Evolutionary conservation across 2,888 invertebrate species (phyloP).

Genomic region (Melieria omissa): DNA sequence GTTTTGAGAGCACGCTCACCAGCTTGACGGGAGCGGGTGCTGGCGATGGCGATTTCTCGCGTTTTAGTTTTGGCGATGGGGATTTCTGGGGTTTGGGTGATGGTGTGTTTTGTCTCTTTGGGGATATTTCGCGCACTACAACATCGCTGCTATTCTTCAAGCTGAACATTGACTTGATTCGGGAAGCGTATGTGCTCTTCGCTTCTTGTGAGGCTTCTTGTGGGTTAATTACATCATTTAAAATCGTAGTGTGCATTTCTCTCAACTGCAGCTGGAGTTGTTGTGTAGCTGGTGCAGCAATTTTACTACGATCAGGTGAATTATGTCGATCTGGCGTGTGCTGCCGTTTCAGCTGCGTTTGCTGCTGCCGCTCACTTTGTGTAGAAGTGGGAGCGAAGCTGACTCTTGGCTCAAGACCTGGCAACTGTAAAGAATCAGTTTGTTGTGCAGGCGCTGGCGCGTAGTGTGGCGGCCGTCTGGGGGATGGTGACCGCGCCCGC

Average conservation of each 20-base stretch:
- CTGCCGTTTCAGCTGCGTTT: constrained; percentile 55
- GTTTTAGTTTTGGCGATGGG: constrained; percentile 40
- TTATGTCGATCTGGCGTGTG: constrained; percentile 56
- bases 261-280: constrained; percentile 16
- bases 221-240: constrained; percentile 41
- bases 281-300: constrained; percentile 9
- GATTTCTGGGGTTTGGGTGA: constrained; percentile 46
- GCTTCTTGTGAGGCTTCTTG: constrained; percentile 51
- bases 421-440: constrained; percentile 50
- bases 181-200: constrained; percentile 58
- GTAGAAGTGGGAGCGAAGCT: not conserved
- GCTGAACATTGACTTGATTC: constrained; percentile 60
- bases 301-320: constrained; percentile 52
- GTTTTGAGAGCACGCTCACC: constrained; percentile 52
- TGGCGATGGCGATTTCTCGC: constrained; percentile 47
- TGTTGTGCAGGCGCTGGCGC: constrained; percentile 22
- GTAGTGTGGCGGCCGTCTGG: not conserved
- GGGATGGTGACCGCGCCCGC: not conserved
- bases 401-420: constrained; percentile 38
- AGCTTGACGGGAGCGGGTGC: constrained; percentile 43
- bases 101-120: constrained; percentile 46
- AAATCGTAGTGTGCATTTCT: constrained; percentile 31
- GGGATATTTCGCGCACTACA: not conserved
- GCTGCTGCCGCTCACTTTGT: not conserved
- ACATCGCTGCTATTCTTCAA: constrained; percentile 49